Evolutionary conservation across 1,140 invertebrate species (phyloP).

Genomic region (Drosophila repletoides): DNA sequence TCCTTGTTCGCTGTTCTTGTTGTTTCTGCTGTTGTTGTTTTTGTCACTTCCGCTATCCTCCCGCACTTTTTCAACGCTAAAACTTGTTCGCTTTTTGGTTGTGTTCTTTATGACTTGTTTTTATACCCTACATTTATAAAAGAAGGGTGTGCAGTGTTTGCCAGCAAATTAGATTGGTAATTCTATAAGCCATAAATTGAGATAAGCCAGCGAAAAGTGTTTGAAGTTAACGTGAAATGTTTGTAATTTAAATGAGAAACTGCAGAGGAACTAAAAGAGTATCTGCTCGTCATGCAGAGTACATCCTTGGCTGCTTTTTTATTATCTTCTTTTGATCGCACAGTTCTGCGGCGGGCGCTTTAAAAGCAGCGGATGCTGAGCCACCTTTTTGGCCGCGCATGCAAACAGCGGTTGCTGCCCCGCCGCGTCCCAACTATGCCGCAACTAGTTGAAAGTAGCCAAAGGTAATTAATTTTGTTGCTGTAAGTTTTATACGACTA

Average conservation of each 20-base stretch:
- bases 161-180: too few relatives aligned
- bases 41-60: constrained; percentile 70
- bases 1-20: constrained; percentile 15
- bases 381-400: constrained; percentile 58
- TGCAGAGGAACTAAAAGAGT: too few relatives aligned
- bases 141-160: too few relatives aligned
- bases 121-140: too few relatives aligned
- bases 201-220: too few relatives aligned
- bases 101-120: constrained; percentile 12
- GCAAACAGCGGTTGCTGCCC: constrained; percentile 29
- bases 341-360: constrained; percentile 50
- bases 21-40: constrained; percentile 44
- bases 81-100: constrained; percentile 47
- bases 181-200: too few relatives aligned
- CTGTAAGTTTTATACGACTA: constrained; percentile 49
- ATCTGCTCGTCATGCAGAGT: too few relatives aligned
- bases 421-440: constrained; percentile 7
- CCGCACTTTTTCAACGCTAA: constrained; percentile 57
- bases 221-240: too few relatives aligned
- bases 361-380: constrained; percentile 70
- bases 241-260: too few relatives aligned
- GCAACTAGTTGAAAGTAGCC: constrained; percentile 77
- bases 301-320: constrained; percentile 9
- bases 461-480: constrained; percentile 81
- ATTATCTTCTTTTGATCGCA: constrained; percentile 7